Evolutionary conservation across 2,797 vertebrate genomes (phyloP), one percentile per base, ranked within the genome.

Genomic region (Acanthurus leucopareius): DNA sequence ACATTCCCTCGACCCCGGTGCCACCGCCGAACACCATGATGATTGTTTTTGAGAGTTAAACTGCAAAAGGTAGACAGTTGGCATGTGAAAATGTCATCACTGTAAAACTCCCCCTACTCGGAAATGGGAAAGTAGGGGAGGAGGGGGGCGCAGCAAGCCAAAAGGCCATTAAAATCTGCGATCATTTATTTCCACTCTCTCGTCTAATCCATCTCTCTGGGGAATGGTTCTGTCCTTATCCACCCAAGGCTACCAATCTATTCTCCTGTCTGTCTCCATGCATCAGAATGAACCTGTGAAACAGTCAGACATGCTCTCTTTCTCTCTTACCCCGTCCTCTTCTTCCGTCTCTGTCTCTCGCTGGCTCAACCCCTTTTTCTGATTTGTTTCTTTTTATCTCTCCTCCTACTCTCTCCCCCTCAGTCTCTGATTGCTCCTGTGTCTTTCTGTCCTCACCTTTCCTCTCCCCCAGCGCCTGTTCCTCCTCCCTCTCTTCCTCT

Each of bases 161-260:
- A 95, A 95, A 95, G 94, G 93, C 95, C 94, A 95, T 95, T 96
- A 94, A 95, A 95, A 94, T 93, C 91, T 92, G 91, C 86, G 92
- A 96, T 95, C 94, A 94, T 95, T 95, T 94, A 95, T 96, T 95
- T 96, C 91, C 90, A 91, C 92, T 91, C 88, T 86, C 88, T 93
- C 89, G 89, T 93, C 93, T 95, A 96, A 96, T 96, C 95, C 94
- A 95, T 96, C 95, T 96, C 94, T 93, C 92, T 79, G 88, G 95
- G 93, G 92, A 95, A 95, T 94, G 93, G 94, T 91, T 93, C 93
- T 95, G 94, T 95, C 94, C 93, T 95, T 93, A 95, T 94, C 93
- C 95, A 95, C 95, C 95, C 95, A 94, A 96, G 95, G 95, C 95
- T 94, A 95, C 90, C 93, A 94, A 95, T 96, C 94, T 94, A 94